phyloP scores from a whole-genome alignment of 2,797 vertebrate genomes.

The Gastrophryne carolinensis region DNA sequence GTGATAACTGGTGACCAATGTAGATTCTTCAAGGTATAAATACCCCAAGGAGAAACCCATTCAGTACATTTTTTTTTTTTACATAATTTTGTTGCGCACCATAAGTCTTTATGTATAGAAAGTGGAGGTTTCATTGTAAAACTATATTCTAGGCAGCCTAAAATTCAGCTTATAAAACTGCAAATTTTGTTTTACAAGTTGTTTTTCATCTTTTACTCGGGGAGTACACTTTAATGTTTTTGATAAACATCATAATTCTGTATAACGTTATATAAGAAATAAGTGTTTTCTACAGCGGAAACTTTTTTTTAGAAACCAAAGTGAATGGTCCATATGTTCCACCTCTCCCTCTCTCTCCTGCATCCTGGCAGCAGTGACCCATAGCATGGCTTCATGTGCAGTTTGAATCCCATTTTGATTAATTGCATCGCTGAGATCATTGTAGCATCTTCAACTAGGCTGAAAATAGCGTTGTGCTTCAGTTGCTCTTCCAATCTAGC shows the following conservation, averaged over 20 bases:
- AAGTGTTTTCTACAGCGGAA: neutral
- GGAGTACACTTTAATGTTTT: too few species aligned
- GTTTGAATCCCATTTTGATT: constrained; percentile 51
- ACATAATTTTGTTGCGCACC: too few species aligned
- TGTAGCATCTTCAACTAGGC: constrained; percentile 52
- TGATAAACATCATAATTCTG: neutral
- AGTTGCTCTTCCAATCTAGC: constrained; percentile 43
- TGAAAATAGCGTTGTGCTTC: constrained; percentile 50
- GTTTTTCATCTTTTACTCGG: too few species aligned
- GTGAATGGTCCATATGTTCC: constrained; percentile 29
- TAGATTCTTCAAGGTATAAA: too few species aligned
- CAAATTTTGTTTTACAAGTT: too few species aligned
- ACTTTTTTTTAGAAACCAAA: constrained; percentile 4
- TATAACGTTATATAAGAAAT: neutral
- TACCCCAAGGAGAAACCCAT: too few species aligned
- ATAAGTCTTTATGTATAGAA: too few species aligned
- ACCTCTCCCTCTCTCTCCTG: neutral
- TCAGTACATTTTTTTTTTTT: too few species aligned
- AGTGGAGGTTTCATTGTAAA: too few species aligned
- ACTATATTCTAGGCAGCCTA: too few species aligned
- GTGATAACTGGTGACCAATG: too few species aligned
- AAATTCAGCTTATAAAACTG: too few species aligned
- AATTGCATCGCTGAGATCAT: constrained; percentile 52
- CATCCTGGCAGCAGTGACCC: constrained; percentile 32
- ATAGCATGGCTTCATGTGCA: constrained; percentile 32